Conservation (phyloP, 2,888 invertebrate genomes). For the Pimpla rufipes region DNA sequence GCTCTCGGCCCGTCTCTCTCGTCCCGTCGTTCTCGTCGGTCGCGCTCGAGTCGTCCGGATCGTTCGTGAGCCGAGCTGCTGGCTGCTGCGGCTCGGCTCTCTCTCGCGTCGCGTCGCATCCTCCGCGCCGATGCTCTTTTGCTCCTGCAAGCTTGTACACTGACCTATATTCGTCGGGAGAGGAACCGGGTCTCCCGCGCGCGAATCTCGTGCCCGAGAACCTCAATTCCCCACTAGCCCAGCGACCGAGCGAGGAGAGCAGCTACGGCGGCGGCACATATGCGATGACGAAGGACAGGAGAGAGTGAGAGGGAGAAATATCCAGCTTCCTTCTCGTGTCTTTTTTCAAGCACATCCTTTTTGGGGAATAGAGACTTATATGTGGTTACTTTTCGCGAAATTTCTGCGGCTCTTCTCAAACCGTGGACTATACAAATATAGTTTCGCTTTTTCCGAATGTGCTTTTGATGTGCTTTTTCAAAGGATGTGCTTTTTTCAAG, state of each 20-base stretch:
- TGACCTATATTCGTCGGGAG: constrained; percentile 82
- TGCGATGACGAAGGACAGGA: constrained; percentile 3
- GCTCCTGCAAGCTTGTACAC: constrained; percentile 83
- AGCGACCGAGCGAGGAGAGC: constrained; percentile 15
- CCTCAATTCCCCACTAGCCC: constrained; percentile 41
- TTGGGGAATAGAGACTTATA: not conserved
- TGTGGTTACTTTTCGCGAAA: too few species aligned
- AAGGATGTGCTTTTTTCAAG: too few species aligned
- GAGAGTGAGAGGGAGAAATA: constrained; percentile 9
- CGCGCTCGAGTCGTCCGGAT: constrained; percentile 34
- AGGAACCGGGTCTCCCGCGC: constrained; percentile 81
- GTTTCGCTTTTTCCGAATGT: too few species aligned
- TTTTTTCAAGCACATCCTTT: constrained; percentile 6
- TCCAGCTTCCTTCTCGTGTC: constrained; percentile 15
- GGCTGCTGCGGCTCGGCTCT: constrained; percentile 72
- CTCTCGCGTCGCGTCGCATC: constrained; percentile 32
- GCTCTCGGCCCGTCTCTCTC: constrained; percentile 75
- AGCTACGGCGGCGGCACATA: not conserved
- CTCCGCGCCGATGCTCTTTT: constrained; percentile 75
- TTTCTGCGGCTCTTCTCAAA: too few species aligned
- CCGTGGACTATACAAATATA: too few species aligned
- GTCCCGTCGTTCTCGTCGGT: constrained; percentile 73
- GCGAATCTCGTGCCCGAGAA: constrained; percentile 66
- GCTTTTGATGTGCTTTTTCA: too few species aligned
- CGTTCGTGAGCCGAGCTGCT: constrained; percentile 53